phyloP scores from a whole-genome alignment of 2,888 invertebrate genomes.

The Cephus rjabovi region DNA sequence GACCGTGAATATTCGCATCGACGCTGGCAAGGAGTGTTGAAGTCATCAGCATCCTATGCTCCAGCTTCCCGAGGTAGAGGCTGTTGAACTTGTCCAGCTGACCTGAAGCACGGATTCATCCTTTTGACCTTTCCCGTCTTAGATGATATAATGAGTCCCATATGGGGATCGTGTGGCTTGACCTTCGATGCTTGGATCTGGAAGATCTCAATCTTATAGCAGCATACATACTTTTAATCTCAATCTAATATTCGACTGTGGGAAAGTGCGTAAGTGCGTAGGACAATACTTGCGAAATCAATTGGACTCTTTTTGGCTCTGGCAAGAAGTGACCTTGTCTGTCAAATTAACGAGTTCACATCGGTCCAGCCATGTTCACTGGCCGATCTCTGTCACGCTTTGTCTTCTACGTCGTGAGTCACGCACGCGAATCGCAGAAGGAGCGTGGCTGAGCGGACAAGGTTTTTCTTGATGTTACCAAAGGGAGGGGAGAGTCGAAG shows the following conservation, averaged over 20 bases:
- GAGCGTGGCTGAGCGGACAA: neutral
- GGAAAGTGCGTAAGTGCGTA: slow-evolving; percentile 13
- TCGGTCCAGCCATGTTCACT: neutral
- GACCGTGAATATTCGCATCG: slow-evolving; percentile 67
- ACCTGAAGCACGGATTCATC: slow-evolving; percentile 36
- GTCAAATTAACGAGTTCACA: slow-evolving; percentile 15
- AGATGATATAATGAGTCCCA: neutral
- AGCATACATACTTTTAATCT: slow-evolving; percentile 3
- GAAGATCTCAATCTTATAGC: neutral
- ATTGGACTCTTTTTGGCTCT: slow-evolving; percentile 4
- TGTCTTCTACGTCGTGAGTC: neutral
- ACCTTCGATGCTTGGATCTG: neutral
- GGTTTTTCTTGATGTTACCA: neutral
- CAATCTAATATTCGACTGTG: slow-evolving; percentile 11
- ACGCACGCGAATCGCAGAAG: neutral
- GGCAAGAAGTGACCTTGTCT: slow-evolving; percentile 16
- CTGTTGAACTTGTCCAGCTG: slow-evolving; percentile 65
- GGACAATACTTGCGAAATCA: slow-evolving; percentile 7
- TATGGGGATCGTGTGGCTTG: neutral
- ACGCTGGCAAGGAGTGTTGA: slow-evolving; percentile 62
- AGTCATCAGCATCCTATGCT: slow-evolving; percentile 65
- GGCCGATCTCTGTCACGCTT: neutral
- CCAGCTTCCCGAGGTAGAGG: slow-evolving; percentile 64
- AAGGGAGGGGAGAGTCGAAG: neutral
- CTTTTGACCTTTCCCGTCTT: neutral